Percentiles rank a stretch among this genome's conserved stretches.
Conservation (phyloP, 2,888 invertebrate species). For the Mythimna lalbum region DNA sequence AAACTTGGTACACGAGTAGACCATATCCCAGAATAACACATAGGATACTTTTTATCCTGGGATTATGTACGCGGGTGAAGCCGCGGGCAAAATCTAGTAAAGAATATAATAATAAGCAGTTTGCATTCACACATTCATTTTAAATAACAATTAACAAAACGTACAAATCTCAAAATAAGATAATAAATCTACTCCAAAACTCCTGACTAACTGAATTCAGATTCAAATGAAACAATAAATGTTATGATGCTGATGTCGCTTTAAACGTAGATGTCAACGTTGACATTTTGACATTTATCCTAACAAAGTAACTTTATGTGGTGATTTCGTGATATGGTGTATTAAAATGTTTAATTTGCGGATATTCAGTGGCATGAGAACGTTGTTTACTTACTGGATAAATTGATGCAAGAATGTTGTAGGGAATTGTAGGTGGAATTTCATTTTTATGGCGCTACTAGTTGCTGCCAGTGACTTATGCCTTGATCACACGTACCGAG, state of each 20-base stretch:
- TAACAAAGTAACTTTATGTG: slow-evolving; percentile 46
- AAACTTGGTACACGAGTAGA: too few relatives aligned
- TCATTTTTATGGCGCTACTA: too few relatives aligned
- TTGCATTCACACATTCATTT: neutral
- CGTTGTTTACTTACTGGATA: slow-evolving; percentile 4
- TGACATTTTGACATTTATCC: slow-evolving; percentile 35
- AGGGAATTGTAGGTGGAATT: neutral
- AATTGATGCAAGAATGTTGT: slow-evolving; percentile 4
- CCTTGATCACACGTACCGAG: too few relatives aligned
- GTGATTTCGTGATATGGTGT: slow-evolving; percentile 14
- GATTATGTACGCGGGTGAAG: too few relatives aligned
- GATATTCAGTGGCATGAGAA: slow-evolving; percentile 4
- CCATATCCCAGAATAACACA: too few relatives aligned
- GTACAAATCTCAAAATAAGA: neutral
- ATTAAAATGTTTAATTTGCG: slow-evolving; percentile 40
- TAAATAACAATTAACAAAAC: neutral
- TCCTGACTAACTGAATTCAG: slow-evolving; percentile 2
- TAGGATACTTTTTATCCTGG: too few relatives aligned
- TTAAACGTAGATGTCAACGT: slow-evolving; percentile 2
- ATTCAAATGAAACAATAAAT: slow-evolving; percentile 39
- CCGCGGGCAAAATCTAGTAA: too few relatives aligned
- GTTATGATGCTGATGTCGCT: slow-evolving; percentile 24
- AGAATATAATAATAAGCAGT: too few relatives aligned
- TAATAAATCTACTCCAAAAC: neutral
- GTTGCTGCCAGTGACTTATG: too few relatives aligned